A percentile compares a stretch with the other conserved stretches of the same genome.
These are phyloP conservation scores for Trachelus tabidus DNA, from an alignment of 2,888 invertebrate genomes.

Conservation along the genomic window DNA sequence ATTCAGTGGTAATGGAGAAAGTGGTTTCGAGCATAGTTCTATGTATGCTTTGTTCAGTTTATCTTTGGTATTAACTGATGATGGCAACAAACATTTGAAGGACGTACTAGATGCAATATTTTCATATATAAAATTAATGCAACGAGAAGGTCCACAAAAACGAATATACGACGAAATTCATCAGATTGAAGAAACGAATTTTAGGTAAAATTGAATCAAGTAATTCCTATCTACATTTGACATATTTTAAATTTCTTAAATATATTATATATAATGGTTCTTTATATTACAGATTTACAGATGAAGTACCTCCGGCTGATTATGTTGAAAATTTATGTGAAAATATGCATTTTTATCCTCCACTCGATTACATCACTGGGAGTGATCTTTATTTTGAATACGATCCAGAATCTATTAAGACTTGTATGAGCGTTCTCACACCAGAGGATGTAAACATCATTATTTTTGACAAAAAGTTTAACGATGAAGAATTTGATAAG, in stretches of 20 bases:
- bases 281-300: constrained; percentile 72
- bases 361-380: constrained; percentile 83
- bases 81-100: constrained; percentile 77
- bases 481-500: constrained; percentile 70
- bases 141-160: constrained; percentile 75
- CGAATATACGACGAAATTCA: constrained; percentile 69
- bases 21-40: constrained; percentile 83
- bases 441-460: constrained; percentile 79
- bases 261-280: not conserved
- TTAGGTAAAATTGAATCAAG: constrained; percentile 42
- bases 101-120: constrained; percentile 83
- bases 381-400: constrained; percentile 81
- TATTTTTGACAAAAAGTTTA: constrained; percentile 74
- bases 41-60: constrained; percentile 82
- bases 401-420: constrained; percentile 75
- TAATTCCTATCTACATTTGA: not conserved
- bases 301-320: constrained; percentile 78
- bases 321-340: constrained; percentile 83
- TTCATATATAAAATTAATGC: constrained; percentile 81
- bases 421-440: constrained; percentile 72
- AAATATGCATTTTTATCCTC: constrained; percentile 84
- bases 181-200: constrained; percentile 77
- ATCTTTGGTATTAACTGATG: constrained; percentile 80
- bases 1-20: constrained; percentile 77
- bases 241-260: not conserved